phyloP scores from a whole-genome alignment of 2,797 vertebrate species.

The Argyrosomus regius region DNA sequence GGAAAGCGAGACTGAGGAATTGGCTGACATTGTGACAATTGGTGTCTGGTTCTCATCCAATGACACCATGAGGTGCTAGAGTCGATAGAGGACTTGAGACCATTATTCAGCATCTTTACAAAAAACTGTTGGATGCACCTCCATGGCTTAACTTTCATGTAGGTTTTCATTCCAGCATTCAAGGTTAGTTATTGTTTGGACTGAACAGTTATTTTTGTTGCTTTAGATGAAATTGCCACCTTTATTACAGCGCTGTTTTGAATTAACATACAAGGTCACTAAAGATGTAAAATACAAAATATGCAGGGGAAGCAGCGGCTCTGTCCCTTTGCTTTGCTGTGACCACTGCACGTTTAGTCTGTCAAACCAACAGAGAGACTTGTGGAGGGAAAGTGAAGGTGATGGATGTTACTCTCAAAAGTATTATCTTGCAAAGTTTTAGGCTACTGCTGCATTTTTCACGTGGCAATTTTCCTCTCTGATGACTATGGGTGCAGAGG shows the following conservation, averaged over 20 bases:
- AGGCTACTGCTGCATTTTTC: slow-evolving; percentile 50
- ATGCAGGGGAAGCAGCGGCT: background rate
- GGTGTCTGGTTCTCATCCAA: background rate
- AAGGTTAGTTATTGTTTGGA: background rate
- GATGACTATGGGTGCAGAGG: slow-evolving; percentile 40
- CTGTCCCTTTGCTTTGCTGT: slow-evolving; percentile 25
- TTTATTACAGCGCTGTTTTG: background rate
- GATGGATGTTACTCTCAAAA: slow-evolving; percentile 61
- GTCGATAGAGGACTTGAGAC: background rate
- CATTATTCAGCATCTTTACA: background rate
- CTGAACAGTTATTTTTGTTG: background rate
- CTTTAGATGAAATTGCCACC: background rate
- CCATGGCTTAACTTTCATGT: no score
- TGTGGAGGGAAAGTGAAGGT: slow-evolving; percentile 42
- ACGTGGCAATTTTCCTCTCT: slow-evolving; percentile 63
- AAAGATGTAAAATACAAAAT: slow-evolving; percentile 23
- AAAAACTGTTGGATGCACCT: background rate
- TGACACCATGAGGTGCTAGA: background rate
- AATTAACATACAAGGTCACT: background rate
- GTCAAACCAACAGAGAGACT: slow-evolving; percentile 45
- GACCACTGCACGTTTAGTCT: slow-evolving; percentile 34
- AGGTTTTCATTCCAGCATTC: slow-evolving; percentile 1
- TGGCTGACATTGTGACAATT: slow-evolving; percentile 1
- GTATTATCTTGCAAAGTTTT: slow-evolving; percentile 65
- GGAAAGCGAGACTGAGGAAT: background rate